Evolutionary conservation across 2,888 invertebrate species (phyloP).

Genomic region (Syrphus vitripennis): DNA sequence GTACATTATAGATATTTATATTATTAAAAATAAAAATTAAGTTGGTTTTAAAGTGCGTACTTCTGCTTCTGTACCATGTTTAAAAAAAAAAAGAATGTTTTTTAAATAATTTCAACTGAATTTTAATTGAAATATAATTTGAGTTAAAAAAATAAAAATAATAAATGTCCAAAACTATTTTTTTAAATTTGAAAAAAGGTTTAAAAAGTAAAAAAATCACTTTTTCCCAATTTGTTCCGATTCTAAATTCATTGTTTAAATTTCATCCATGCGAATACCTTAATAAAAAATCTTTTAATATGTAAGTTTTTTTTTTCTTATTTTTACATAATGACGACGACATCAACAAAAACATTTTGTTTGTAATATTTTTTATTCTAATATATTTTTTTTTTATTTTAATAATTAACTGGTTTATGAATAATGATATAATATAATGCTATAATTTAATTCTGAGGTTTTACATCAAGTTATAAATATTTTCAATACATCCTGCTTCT

Average conservation of each 20-base stretch:
- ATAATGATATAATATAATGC: constrained; percentile 69
- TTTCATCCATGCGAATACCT: neutral
- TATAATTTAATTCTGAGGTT: constrained; percentile 66
- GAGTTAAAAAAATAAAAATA: too few relatives aligned
- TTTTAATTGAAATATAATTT: neutral
- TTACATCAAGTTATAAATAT: constrained; percentile 65
- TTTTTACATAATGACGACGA: constrained; percentile 48
- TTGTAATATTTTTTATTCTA: constrained; percentile 34
- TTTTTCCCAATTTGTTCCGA: neutral
- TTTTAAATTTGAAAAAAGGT: too few relatives aligned
- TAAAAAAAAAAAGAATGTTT: neutral
- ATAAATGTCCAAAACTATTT: too few relatives aligned
- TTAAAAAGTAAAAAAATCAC: neutral
- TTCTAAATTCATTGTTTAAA: constrained; percentile 30
- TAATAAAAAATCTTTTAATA: neutral
- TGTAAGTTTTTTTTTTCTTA: neutral
- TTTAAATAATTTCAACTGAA: neutral
- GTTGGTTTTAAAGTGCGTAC: neutral
- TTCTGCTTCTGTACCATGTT: neutral
- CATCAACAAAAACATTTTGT: constrained; percentile 39
- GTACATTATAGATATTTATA: neutral
- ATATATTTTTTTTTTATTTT: constrained; percentile 14
- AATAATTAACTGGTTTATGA: constrained; percentile 56
- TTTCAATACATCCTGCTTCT: constrained; percentile 29
- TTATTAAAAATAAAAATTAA: neutral